Base-by-base conservation (phyloP, 2,113 vertebrate species). In the Podocnemis expansa region DNA sequence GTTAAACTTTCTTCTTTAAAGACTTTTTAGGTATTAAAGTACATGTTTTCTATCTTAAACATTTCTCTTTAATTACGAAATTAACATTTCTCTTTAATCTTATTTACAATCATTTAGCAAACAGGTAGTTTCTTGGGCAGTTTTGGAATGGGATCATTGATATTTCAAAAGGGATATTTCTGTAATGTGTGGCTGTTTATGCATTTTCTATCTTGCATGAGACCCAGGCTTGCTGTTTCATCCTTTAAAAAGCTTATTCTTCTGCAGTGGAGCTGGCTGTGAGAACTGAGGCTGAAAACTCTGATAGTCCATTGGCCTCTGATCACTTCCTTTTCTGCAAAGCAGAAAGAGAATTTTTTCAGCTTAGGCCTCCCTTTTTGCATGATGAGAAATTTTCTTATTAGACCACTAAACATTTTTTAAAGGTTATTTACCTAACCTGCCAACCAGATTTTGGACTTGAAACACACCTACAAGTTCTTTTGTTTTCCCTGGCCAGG, bases 51-150 rank as follows among this genome's bases (percentile, higher is more conserved):
- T 2, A 0, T 55, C 89, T 70, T 82, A 89, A 41, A 27, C 34
- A n/a, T 34, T 84, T 88, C 41, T 76, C 82, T 29, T 67, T 5
- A 0, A 70, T 76, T 91, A n/a, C n/a, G n/a, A n/a, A n/a, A n/a
- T n/a, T n/a, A 41, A 27, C 34, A n/a, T 34, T 84, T 88, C 41
- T 76, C 82, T 29, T 67, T 5, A 1, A 38, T 60, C 78, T 2
- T 29, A 41, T n/a, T 54, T 43, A 79, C 22, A 85, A 67, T 54
- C 87, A 78, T 81, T 85, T 76, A 47, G 70, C 45, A 93, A 93
- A 93, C 84, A 8, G 87, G 82, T 79, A 31, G 70, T 25, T 56
- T 95, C 92, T 91, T 89, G 81, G 76, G 82, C 88, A 52, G 25
- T 75, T 75, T 75, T 75, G 84, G 83, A 89, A 93, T 19, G 38